These are phyloP conservation scores for Hybognathus amarus DNA, from an alignment of 2,797 vertebrate genomes.

Conservation along the genomic window DNA sequence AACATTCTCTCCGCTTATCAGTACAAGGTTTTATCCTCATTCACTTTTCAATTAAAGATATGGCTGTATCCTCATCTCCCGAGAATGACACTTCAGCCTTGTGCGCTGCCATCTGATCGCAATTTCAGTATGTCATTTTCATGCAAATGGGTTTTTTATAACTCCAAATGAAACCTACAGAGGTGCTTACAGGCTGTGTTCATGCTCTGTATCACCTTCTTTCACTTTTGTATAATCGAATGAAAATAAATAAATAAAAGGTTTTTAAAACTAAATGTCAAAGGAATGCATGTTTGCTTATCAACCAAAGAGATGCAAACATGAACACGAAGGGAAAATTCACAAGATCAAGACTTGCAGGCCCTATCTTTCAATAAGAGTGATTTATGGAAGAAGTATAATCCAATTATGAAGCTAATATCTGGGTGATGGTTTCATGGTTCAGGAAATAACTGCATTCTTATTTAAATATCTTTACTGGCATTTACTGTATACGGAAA, in stretches of 20 bases:
- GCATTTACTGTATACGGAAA: slow-evolving; percentile 7
- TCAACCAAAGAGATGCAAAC: slow-evolving; percentile 58
- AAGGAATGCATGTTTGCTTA: slow-evolving; percentile 29
- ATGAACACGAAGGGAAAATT: slow-evolving; percentile 48
- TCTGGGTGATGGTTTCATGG: slow-evolving; percentile 12
- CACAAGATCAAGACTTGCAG: slow-evolving; percentile 34
- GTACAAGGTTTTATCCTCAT: slow-evolving; percentile 61
- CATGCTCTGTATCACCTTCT: slow-evolving; percentile 54
- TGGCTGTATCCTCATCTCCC: slow-evolving; percentile 58
- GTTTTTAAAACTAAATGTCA: not conserved
- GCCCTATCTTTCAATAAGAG: slow-evolving; percentile 1
- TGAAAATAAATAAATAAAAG: slow-evolving; percentile 26
- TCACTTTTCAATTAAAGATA: slow-evolving; percentile 73
- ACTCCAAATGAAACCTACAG: slow-evolving; percentile 55
- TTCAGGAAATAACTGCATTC: not conserved
- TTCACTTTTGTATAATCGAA: not conserved
- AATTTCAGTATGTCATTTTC: slow-evolving; percentile 72
- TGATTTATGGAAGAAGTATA: slow-evolving; percentile 12
- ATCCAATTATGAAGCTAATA: not conserved
- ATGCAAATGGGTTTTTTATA: slow-evolving; percentile 68
- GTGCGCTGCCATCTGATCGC: slow-evolving; percentile 66
- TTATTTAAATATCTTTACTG: slow-evolving; percentile 23
- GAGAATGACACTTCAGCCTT: slow-evolving; percentile 62
- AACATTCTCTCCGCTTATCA: slow-evolving; percentile 66
- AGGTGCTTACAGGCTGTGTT: slow-evolving; percentile 47